Evolutionary conservation across 2,113 vertebrate genomes (phyloP), one percentile per base, ranked within the genome.

Genomic region (Todiramphus saurophagus): DNA sequence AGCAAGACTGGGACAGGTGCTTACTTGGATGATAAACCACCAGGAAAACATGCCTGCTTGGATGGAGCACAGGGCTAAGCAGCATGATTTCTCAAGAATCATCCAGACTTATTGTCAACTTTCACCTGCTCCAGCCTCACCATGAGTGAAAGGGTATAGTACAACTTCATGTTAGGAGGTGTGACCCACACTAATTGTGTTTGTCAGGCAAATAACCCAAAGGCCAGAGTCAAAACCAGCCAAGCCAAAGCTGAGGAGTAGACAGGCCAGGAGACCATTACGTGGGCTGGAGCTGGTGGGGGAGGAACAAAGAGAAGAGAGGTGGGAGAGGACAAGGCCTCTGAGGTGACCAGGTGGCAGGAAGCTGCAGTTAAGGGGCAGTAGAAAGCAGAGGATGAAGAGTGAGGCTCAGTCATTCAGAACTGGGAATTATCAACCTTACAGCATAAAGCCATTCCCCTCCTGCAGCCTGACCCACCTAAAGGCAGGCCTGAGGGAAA

Each of bases 201-300:
- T 84, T 50, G 37, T 67, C 73, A 50, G 78, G 51, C 27, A 17
- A 43, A 46, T 20, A 53, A 60, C 5, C 62, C 3, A 0, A 19
- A 3, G 8, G 74, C 58, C 48, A 56, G 25, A 86, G 37, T 18
- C n/a, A 79, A 83, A 75, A 68, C 39, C 51, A 85, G 25, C 43
- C 62, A 50, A 74, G 28, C 13, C 78, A 85, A 33, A 60, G 11
- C 16, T 44, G 31, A 60, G 28, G 9, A 18, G 43, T 2, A 1
- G 60, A 46, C 1, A 5, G 13, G 16, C 3, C 37, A 5, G n/a
- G 31, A 30, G 28, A 33, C 18, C 67, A 19, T 35, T 78, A 12
- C 7, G 5, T 8, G 30, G 41, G 28, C 35, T 82, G n/a, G 13
- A 8, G 16, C 16, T 0, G 0, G 2, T 9, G 23, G 6, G 11